These are phyloP conservation scores for Drosophila lacicola DNA, from an alignment of 2,888 invertebrate genomes.

Conservation along the genomic window DNA sequence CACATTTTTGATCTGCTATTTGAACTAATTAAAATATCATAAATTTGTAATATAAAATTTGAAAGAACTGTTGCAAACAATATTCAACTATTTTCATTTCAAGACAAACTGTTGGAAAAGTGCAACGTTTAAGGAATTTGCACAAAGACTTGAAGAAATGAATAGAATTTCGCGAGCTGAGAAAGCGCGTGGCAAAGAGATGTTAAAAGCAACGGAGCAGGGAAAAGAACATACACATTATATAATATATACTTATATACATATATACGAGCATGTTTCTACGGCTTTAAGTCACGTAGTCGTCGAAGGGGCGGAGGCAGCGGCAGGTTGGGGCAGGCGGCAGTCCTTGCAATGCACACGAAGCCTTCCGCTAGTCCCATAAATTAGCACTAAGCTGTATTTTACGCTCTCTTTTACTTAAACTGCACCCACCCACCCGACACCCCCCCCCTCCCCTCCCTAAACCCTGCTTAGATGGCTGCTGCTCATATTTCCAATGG, in stretches of 20 bases:
- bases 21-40: neutral
- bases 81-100: too few relatives aligned
- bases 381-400: slow-evolving; percentile 42
- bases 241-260: too few relatives aligned
- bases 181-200: neutral
- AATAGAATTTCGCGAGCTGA: too few relatives aligned
- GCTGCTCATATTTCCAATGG: slow-evolving; percentile 23
- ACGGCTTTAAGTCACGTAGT: slow-evolving; percentile 17
- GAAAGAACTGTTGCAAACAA: too few relatives aligned
- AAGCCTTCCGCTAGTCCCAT: slow-evolving; percentile 30
- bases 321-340: too few relatives aligned
- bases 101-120: neutral
- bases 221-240: neutral
- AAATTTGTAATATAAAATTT: neutral
- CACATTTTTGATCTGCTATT: too few relatives aligned
- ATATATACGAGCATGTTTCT: neutral
- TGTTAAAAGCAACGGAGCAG: neutral
- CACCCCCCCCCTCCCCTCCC: neutral
- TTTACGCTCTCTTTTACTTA: slow-evolving; percentile 2
- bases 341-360: slow-evolving; percentile 15
- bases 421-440: neutral
- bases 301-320: neutral
- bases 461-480: slow-evolving; percentile 1
- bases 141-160: neutral
- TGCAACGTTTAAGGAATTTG: slow-evolving; percentile 3